Evolutionary conservation across 2,797 vertebrate genomes (phyloP), one percentile per base, ranked within the genome.

Genomic region (Poecilia wingei): DNA sequence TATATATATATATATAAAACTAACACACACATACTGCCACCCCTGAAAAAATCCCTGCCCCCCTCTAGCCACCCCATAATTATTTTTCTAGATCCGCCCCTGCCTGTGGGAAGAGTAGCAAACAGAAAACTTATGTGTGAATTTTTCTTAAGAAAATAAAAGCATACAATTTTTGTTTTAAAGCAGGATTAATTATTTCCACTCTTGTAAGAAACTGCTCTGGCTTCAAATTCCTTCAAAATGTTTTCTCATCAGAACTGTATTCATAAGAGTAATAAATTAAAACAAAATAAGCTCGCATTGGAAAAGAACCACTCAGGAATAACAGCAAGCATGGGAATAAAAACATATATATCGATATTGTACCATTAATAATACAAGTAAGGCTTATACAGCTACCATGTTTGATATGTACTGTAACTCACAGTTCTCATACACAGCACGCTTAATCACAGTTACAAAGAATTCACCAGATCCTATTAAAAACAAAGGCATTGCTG

Each of bases 401-500:
- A 90, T 87, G 84, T 89, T 90, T 86, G 83, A 91, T 91, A 91
- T 87, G 85, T 79, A 88, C 86, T 86, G 88, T 39, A 82, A 80
- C 53, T 91, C 87, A 92, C 90, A 92, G 89, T 87, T 90, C 76
- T 84, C 72, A 75, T 79, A 91, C 82, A 90, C 81, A 93, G 79
- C 76, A 91, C 92, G 91, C 74, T 74, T 86, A 49, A 88, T 95
- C 93, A 95, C 94, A 95, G 91, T 93, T 88, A 92, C 87, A 92
- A 79, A 91, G 49, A 78, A 82, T 86, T 89, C 83, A 86, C 88
- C 86, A 74, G 87, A 90, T 81, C 84, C 83, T 78, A 51, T 80
- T 55, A 76, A 64, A 78, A 89, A 92, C 83, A 86, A 85, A 94
- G 95, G 94, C 93, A 88, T 92, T 92, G 88, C 85, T 85, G 84